Evolutionary conservation across 2,797 vertebrate genomes (phyloP).

Genomic region (Monodelphis domestica): DNA sequence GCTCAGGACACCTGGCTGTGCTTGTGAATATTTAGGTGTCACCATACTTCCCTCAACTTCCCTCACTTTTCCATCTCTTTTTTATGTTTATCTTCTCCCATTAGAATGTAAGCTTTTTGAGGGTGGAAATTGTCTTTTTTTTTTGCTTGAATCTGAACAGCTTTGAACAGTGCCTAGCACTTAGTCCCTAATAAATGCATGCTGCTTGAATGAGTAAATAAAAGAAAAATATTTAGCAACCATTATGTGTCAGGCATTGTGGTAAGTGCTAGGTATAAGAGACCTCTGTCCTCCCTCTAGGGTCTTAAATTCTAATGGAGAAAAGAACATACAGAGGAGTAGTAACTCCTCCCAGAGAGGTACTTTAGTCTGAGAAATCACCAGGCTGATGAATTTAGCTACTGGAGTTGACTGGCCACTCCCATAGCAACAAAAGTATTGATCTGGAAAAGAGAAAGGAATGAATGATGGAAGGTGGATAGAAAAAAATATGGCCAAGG

Average conservation of each 20-base stretch:
- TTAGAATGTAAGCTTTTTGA: not conserved
- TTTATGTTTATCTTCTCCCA: not conserved
- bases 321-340: not conserved
- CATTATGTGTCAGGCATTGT: not conserved
- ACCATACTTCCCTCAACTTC: not conserved
- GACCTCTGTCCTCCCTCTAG: too few species aligned
- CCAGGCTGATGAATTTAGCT: not conserved
- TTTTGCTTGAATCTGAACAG: not conserved
- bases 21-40: not conserved
- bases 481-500: not conserved
- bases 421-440: not conserved
- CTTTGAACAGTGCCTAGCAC: not conserved
- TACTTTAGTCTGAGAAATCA: not conserved
- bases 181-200: not conserved
- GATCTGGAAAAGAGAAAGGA: not conserved
- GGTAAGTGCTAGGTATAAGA: too few species aligned
- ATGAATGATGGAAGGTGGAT: not conserved
- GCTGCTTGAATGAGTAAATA: not conserved
- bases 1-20: not conserved
- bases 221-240: not conserved
- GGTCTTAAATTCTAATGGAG: not conserved
- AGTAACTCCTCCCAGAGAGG: not conserved
- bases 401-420: not conserved
- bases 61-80: not conserved
- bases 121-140: not conserved